These are phyloP conservation scores for cat (Felis catus) DNA, from an alignment of 2,113 vertebrate genomes.

Conservation along the genomic window F.catus_Fca126_mat1.0 CM031419.1:113077501-113078000, in stretches of 20 bases:
- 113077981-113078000: not conserved
- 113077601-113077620: not conserved
- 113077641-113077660: not conserved
- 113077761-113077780: not conserved
- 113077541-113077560: not conserved
- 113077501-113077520: not conserved
- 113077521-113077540: not conserved
- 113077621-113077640: not conserved
- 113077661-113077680: not conserved
- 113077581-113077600: not conserved
- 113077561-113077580: not conserved
- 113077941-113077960: not conserved
- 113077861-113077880: not conserved
- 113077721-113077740: not conserved
- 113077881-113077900: not conserved
- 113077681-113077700: not conserved
- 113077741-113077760: not conserved
- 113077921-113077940: not conserved
- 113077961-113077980: not conserved
- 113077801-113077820: not conserved
- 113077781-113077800: not conserved
- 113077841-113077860: not conserved
- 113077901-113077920: not conserved
- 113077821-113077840: not conserved
- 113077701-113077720: not conserved